Evolutionary conservation across 2,888 invertebrate species (phyloP).

Genomic region (Cosmia trapezina): DNA sequence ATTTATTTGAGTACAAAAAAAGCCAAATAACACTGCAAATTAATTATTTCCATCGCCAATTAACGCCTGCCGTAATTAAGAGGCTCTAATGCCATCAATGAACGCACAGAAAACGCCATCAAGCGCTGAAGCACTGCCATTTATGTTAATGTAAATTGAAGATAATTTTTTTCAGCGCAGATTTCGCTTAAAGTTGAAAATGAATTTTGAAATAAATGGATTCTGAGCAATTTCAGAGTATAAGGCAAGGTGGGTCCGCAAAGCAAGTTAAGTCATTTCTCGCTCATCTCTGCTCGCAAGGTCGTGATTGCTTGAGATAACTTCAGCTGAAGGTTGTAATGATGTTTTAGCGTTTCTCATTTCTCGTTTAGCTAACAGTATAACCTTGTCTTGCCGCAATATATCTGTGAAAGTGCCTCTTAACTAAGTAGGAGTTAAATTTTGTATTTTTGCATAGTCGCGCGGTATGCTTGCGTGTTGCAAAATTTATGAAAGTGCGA

Average conservation of each 20-base stretch:
- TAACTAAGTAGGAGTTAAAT: slow-evolving; percentile 41
- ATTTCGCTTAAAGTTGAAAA: slow-evolving; percentile 50
- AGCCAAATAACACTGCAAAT: background rate
- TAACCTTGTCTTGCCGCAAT: slow-evolving; percentile 32
- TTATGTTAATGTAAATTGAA: slow-evolving; percentile 45
- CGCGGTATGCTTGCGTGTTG: slow-evolving; percentile 31
- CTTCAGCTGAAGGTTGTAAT: background rate
- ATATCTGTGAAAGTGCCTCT: slow-evolving; percentile 42
- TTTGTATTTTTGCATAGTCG: slow-evolving; percentile 42
- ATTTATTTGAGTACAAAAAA: background rate
- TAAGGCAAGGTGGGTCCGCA: slow-evolving; percentile 18
- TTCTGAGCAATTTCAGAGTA: slow-evolving; percentile 32
- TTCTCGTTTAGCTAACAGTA: slow-evolving; percentile 29
- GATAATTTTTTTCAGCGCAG: slow-evolving; percentile 51
- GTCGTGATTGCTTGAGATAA: background rate
- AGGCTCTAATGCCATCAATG: slow-evolving; percentile 19
- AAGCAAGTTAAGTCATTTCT: slow-evolving; percentile 22
- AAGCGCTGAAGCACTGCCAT: slow-evolving; percentile 23
- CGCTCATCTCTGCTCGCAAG: slow-evolving; percentile 18
- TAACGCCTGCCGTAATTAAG: slow-evolving; percentile 14
- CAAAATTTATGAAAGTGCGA: slow-evolving; percentile 24
- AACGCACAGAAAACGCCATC: background rate
- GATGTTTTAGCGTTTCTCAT: slow-evolving; percentile 6
- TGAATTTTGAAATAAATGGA: slow-evolving; percentile 61
- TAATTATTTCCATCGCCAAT: background rate